Evolutionary conservation across 2,113 vertebrate species (phyloP).

Genomic region (Pluvialis apricaria): DNA sequence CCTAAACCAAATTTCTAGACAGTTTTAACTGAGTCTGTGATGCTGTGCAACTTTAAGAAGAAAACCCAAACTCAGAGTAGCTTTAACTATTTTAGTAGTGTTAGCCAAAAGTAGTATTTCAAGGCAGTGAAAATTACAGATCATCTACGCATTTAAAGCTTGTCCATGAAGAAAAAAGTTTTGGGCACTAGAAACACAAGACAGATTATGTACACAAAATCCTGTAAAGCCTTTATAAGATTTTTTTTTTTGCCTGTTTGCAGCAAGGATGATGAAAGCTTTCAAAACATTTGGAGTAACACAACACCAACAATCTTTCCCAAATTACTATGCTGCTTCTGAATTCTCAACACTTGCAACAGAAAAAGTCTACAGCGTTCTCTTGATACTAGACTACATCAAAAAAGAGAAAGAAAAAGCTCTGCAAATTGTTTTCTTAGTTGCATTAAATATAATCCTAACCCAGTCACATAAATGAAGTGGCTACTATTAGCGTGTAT

Average conservation of each 20-base stretch:
- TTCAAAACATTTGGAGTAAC: constrained; percentile 54
- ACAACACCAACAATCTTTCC: constrained; percentile 35
- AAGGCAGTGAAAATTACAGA: neutral
- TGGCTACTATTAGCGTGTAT: neutral
- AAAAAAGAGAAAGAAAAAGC: neutral
- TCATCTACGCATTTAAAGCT: neutral
- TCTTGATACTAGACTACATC: neutral
- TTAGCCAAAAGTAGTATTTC: neutral
- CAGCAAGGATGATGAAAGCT: constrained; percentile 18
- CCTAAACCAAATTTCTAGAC: neutral
- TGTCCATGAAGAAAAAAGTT: neutral
- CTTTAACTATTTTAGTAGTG: neutral
- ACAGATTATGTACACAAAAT: neutral
- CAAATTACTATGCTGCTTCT: constrained; percentile 20
- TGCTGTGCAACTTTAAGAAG: neutral
- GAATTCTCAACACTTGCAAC: constrained; percentile 18
- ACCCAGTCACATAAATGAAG: neutral
- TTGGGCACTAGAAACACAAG: neutral
- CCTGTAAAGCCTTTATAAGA: neutral
- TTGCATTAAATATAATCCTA: neutral
- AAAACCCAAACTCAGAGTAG: neutral
- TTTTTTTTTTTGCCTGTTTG: neutral
- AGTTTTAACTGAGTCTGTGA: neutral
- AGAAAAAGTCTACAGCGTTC: neutral
- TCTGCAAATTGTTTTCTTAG: neutral